Evolutionary conservation across 2,797 vertebrate species (phyloP), one percentile per base, ranked within the genome.

Genomic region (Hippoglossus hippoglossus): DNA sequence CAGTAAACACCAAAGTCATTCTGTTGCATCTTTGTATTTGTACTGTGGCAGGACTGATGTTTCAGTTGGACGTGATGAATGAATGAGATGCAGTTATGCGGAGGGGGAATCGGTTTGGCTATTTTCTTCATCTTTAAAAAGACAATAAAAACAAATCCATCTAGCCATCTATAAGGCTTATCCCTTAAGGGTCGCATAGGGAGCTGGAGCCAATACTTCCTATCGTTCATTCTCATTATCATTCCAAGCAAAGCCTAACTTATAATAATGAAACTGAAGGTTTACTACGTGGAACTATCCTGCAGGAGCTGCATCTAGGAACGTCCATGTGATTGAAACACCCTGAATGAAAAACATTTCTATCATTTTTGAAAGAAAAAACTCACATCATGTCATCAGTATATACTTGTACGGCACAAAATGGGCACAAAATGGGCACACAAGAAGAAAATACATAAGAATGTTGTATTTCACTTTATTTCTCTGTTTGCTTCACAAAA

Each of bases 401-500:
- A 44, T 18, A 4, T 13, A 44, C 15, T 9, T 11, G 10, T 34
- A 34, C 11, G 41, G 41, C 39, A 41, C 11, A 41, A 16, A 41
- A 41, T 44, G 41, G 13, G 12, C 28, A 28, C 28, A 44, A 15
- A 4, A 18, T 36, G 34, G 34, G 34, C 12, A 39, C 36, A 46
- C 15, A 46, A 46, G 44, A 19, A 16, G 41, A 44, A 13, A 13
- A 44, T 44, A 44, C 41, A 18, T 44, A 44, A 44, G 39, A 44
- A 44, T 6, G 6, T 41, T 44, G n/a, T 18, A 13, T 25, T 24
- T 18, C 3, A 16, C 22, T 57, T 39, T 12, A 21, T 46, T 18
- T 60, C 3, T 59, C 50, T 24, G 4, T 26, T 6, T 67, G 66
- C 62, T 66, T 63, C 52, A 71, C 58, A 73, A 67, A 69, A n/a